Conservation (phyloP, 2,888 invertebrate genomes). For the Pardosa pseudoannulata region DNA sequence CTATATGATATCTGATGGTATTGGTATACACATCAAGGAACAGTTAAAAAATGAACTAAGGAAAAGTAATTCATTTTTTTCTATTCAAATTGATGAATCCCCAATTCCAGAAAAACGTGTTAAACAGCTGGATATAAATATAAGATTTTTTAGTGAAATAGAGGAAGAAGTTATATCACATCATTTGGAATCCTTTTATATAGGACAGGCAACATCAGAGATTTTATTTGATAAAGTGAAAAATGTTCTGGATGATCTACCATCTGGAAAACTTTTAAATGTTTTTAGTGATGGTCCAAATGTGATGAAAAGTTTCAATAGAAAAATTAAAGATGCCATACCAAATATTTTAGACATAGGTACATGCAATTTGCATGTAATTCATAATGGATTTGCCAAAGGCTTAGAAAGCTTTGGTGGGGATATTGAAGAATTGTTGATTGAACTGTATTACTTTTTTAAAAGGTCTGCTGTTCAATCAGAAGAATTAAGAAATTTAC, state of each 20-base stretch:
- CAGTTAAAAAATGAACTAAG: background rate
- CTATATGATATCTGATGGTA: background rate
- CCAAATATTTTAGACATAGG: background rate
- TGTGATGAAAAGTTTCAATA: background rate
- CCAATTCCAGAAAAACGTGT: background rate
- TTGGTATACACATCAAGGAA: background rate
- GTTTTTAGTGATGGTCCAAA: background rate
- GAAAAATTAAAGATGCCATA: background rate
- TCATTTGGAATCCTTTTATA: background rate
- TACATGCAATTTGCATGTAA: background rate
- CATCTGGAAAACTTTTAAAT: background rate
- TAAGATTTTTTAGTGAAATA: background rate
- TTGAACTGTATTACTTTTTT: background rate
- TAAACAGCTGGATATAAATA: background rate
- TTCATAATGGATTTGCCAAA: background rate
- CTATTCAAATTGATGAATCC: background rate
- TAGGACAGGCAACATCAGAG: background rate
- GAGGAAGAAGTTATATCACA: background rate
- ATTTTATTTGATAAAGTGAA: background rate
- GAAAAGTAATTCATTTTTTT: background rate
- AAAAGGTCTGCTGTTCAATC: background rate
- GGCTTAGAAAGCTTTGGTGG: background rate
- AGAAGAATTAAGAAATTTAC: background rate
- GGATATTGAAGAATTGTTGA: background rate
- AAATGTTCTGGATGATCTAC: background rate